These are phyloP conservation scores for Leucoraja erinaceus DNA, from an alignment of 2,113 vertebrate species.

Conservation along the genomic window DNA sequence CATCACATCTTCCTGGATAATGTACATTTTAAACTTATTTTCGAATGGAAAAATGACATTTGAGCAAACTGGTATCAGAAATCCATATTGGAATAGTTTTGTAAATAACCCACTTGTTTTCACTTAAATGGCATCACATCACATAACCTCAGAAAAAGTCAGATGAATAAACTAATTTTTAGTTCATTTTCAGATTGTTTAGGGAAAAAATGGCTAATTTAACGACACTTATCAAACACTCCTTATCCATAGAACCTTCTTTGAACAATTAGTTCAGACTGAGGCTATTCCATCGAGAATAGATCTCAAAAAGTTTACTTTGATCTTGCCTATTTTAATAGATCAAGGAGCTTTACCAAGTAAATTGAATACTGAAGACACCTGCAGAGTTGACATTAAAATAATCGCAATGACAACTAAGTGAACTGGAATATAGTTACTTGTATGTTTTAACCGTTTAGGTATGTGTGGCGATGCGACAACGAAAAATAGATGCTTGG, in stretches of 20 bases:
- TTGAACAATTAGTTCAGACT: constrained; percentile 11
- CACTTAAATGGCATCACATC: not conserved
- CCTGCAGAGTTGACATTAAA: constrained; percentile 19
- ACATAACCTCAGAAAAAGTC: not conserved
- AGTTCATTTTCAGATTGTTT: constrained; percentile 28
- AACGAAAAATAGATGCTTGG: not conserved
- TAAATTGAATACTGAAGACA: constrained; percentile 4
- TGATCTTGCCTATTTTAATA: constrained; percentile 27
- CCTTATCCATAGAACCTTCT: not conserved
- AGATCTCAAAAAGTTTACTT: constrained; percentile 17
- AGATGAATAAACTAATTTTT: constrained; percentile 4
- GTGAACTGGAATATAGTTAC: constrained; percentile 3
- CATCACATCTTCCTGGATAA: not conserved
- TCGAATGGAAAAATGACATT: not conserved
- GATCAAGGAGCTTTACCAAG: constrained; percentile 31
- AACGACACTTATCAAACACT: not conserved
- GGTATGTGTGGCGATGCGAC: not conserved
- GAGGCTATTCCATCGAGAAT: not conserved
- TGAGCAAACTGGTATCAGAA: not conserved
- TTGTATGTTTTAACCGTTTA: constrained; percentile 20
- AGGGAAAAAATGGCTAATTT: not conserved
- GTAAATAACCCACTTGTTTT: constrained; percentile 1
- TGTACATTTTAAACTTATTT: not conserved
- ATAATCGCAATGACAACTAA: not conserved
- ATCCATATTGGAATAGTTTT: too few species aligned